Percentiles rank a stretch among this genome's conserved stretches.
Evolutionary conservation across 2,113 vertebrate genomes (phyloP).

Genomic region (Grammomys surdaster): DNA sequence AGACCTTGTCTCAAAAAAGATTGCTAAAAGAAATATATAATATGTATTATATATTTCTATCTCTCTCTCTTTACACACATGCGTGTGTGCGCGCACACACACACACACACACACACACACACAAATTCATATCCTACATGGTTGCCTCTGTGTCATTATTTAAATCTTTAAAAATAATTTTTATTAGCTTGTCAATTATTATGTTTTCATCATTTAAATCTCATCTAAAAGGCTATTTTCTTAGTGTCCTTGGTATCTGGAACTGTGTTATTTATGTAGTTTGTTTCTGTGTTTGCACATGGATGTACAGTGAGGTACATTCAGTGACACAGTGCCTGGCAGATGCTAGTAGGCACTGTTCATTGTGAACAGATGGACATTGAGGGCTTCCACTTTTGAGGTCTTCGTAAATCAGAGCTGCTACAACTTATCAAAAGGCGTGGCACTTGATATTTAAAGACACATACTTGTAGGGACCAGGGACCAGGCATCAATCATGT

Average conservation of each 20-base stretch:
- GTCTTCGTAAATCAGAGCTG: constrained; percentile 21
- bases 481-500: background rate
- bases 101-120: too few relatives aligned
- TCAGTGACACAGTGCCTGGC: background rate
- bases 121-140: background rate
- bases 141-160: constrained; percentile 2
- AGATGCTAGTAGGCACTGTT: background rate
- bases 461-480: background rate
- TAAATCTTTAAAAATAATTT: constrained; percentile 30
- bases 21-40: background rate
- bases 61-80: too few relatives aligned
- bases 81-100: too few relatives aligned
- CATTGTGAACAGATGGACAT: background rate
- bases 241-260: background rate
- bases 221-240: background rate
- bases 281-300: constrained; percentile 9
- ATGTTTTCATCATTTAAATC: background rate
- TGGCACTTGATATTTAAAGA: constrained; percentile 16
- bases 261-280: background rate
- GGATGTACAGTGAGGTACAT: background rate
- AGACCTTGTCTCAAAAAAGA: background rate
- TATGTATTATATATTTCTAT: background rate
- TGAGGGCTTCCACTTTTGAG: constrained; percentile 2
- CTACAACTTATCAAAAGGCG: background rate
- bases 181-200: background rate